Evolutionary conservation across 2,113 vertebrate genomes (phyloP).

Genomic region (Rhipidura dahli): DNA sequence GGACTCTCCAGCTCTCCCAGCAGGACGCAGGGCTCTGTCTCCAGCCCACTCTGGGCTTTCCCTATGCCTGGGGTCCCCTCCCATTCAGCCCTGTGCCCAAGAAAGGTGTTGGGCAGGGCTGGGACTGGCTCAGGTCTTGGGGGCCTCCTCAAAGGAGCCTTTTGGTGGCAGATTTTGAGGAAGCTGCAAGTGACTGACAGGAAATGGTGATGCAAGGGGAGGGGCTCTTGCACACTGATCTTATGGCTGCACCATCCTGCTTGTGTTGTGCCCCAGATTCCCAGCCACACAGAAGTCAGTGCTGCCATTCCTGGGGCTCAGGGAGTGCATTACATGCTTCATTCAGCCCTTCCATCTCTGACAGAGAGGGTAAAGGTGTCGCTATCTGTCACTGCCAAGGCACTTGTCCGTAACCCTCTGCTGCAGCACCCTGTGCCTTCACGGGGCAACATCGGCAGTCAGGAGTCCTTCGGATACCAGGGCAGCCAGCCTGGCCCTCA

Average conservation of each 20-base stretch:
- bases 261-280: not conserved
- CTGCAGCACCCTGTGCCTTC: not conserved
- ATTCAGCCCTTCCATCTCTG: not conserved
- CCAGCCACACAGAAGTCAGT: fast-evolving
- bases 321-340: fast-evolving
- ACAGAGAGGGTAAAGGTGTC: fast-evolving
- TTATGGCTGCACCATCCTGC: not conserved
- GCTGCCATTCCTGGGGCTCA: not conserved
- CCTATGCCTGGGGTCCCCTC: not conserved
- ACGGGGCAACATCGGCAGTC: fast-evolving
- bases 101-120: not conserved
- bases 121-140: not conserved
- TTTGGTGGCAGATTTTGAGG: not conserved
- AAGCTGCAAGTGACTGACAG: not conserved
- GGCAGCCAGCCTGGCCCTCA: not conserved
- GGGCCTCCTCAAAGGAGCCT: not conserved
- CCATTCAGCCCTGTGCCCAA: not conserved
- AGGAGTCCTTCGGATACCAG: not conserved
- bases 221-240: not conserved
- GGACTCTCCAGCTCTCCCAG: not conserved
- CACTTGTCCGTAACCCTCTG: not conserved
- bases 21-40: not conserved
- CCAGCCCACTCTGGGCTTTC: not conserved
- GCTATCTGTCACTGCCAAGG: not conserved
- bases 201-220: not conserved